Evolutionary conservation across 2,113 vertebrate species (phyloP).

Genomic region (Ranitomeya variabilis): DNA sequence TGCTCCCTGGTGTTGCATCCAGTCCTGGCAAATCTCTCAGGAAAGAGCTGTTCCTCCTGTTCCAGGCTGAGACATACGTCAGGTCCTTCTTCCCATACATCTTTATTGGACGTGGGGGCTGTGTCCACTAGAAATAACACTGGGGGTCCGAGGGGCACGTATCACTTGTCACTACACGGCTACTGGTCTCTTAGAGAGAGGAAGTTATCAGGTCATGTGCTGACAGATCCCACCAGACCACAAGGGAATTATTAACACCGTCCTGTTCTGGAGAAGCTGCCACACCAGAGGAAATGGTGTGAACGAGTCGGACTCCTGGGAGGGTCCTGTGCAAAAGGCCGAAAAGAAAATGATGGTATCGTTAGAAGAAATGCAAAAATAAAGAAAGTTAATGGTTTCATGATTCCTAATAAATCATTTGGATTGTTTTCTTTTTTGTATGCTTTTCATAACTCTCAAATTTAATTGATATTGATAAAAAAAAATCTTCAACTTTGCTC

Average conservation of each 20-base stretch:
- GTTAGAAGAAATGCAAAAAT: not conserved
- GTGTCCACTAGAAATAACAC: not conserved
- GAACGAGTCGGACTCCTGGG: not conserved
- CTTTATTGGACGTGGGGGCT: not conserved
- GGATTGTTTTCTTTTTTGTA: not conserved
- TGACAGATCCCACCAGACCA: constrained; percentile 20
- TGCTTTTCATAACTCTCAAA: not conserved
- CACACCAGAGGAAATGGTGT: not conserved
- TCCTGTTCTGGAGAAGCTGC: not conserved
- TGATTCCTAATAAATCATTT: not conserved
- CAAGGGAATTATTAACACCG: constrained; percentile 20
- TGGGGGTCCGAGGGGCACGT: constrained; percentile 14
- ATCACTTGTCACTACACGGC: constrained; percentile 7
- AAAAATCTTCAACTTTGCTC: too few relatives aligned
- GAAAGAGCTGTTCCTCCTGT: too few relatives aligned
- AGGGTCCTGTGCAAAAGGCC: not conserved
- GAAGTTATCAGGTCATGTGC: constrained; percentile 5
- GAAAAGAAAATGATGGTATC: not conserved
- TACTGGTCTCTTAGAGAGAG: not conserved
- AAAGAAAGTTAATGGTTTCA: not conserved
- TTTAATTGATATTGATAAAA: not conserved
- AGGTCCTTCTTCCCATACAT: not conserved
- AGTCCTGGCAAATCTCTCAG: too few relatives aligned
- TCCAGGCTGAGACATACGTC: not conserved
- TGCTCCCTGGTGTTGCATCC: too few relatives aligned